Evolutionary conservation across 1,140 invertebrate genomes (phyloP).

Genomic region (Ips nitidus): DNA sequence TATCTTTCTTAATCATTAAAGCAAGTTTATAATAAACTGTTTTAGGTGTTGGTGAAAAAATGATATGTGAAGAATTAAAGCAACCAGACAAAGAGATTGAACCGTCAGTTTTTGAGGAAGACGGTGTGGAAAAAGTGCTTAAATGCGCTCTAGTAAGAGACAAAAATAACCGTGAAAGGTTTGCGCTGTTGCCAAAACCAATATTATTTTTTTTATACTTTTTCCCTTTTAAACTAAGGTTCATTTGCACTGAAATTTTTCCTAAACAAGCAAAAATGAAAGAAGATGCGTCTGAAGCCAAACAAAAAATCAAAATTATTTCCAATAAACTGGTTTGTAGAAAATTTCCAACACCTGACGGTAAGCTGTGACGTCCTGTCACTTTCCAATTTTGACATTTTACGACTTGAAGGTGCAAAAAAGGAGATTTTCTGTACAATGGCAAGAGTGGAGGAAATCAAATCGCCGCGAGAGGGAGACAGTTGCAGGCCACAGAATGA

Average conservation of each 20-base stretch:
- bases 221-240: background rate
- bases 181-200: background rate
- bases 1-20: no score
- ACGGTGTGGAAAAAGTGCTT: background rate
- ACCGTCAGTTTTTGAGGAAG: background rate
- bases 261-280: conserved; percentile 2
- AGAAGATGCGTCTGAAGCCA: background rate
- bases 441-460: conserved; percentile 20
- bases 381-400: background rate
- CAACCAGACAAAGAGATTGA: background rate
- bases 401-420: background rate
- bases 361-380: background rate
- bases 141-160: conserved; percentile 16
- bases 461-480: background rate
- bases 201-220: no score
- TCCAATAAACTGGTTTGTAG: conserved; percentile 25
- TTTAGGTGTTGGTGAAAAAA: conserved; percentile 21
- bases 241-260: conserved; percentile 18
- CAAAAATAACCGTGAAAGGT: conserved; percentile 18
- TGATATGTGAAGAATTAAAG: conserved; percentile 9
- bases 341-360: background rate
- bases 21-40: background rate
- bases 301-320: conserved; percentile 13
- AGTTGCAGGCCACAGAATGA: background rate
- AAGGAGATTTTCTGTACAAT: conserved; percentile 5